phyloP scores from a whole-genome alignment of 92 coral and sea anemone genomes.

The Epizoanthus ramosus region DNA sequence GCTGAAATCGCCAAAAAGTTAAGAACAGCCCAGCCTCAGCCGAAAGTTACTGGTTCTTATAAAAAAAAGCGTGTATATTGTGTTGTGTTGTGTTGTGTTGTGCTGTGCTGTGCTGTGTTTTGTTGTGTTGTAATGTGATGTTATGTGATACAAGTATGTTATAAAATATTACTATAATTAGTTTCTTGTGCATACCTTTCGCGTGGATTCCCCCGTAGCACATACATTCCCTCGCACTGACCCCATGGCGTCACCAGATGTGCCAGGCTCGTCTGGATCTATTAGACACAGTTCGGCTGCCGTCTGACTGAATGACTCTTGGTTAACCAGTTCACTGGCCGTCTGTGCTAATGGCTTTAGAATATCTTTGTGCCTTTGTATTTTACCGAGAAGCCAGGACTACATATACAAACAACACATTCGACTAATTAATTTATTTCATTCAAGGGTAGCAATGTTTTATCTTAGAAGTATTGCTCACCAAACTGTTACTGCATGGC shows the following conservation, averaged over 20 bases:
- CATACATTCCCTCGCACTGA: neutral
- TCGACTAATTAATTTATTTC: neutral
- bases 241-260: neutral
- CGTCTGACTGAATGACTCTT: conserved; percentile 62
- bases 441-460: neutral
- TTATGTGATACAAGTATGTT: too few species aligned
- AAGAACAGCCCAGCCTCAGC: too few species aligned
- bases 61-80: too few species aligned
- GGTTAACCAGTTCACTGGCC: conserved; percentile 66
- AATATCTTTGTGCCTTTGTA: conserved; percentile 68
- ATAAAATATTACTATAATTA: neutral
- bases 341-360: conserved; percentile 66
- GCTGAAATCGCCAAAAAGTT: too few species aligned
- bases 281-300: conserved; percentile 65
- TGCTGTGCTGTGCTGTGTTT: too few species aligned
- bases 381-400: conserved; percentile 80
- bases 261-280: conserved; percentile 18
- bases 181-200: conserved; percentile 35
- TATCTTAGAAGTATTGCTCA: neutral
- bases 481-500: neutral
- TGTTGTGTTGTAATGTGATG: too few species aligned
- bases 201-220: conserved; percentile 4
- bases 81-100: too few species aligned
- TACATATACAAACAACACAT: conserved; percentile 16
- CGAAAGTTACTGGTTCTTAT: too few species aligned